Evolutionary conservation across 2,113 vertebrate genomes (phyloP).

Genomic region (Coturnix japonica): DNA sequence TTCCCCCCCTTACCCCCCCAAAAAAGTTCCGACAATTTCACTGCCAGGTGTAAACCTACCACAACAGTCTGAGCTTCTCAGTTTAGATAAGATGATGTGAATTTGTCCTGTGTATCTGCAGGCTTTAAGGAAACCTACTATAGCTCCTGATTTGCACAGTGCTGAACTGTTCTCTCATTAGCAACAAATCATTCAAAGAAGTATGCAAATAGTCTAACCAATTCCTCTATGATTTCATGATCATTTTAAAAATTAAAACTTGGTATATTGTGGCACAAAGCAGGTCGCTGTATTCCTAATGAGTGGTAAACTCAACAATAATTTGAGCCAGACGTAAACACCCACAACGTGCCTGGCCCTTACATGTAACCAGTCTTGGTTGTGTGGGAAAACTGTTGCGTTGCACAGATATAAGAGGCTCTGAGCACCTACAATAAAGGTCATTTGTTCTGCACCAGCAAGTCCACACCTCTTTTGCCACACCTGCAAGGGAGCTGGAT

Average conservation of each 20-base stretch:
- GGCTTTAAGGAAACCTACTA: neutral
- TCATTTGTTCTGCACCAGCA: no score
- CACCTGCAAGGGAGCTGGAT: no score
- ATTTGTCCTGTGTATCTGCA: neutral
- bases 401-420: no score
- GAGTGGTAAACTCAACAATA: no score
- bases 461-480: neutral
- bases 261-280: no score
- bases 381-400: no score
- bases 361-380: no score
- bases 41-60: neutral
- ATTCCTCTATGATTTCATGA: neutral
- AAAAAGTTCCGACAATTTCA: neutral
- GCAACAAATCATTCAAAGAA: neutral
- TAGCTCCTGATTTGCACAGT: neutral
- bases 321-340: no score
- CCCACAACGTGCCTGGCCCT: no score
- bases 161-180: neutral
- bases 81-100: neutral
- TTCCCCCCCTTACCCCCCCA: no score
- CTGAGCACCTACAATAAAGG: no score
- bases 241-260: neutral
- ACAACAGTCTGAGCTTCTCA: neutral
- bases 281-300: no score
- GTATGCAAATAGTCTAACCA: neutral